Base-by-base conservation (phyloP, 2,113 vertebrate genomes). In the Xenopus borealis region DNA sequence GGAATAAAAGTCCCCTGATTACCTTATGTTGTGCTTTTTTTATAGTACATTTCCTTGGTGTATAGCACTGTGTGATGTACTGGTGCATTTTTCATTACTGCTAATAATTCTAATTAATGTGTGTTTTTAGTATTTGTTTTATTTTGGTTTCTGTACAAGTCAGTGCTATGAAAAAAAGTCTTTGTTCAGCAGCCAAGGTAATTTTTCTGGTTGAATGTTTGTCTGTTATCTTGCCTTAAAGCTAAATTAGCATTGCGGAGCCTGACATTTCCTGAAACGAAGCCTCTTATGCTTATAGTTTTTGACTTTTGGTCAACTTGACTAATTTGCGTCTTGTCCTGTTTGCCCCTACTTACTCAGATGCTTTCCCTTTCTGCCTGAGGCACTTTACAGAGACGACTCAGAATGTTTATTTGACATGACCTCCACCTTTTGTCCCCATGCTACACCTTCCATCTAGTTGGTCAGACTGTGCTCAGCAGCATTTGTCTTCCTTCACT, bases 311-410 rank as follows among this genome's bases (percentile, higher is more conserved):
- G 74, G 61, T 30, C 74, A 70, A 62, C 52, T 77, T 59, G 44
- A 69, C 74, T 70, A 77, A 77, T 77, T 77, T 77, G 59, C 69
- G 59, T 44, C 74, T 77, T 77, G 74, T 77, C 47, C 62, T 64
- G 53, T 61, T 77, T 70, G 74, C 66, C 74, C 74, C 67, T 57
- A 63, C 61, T 57, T 27, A 70, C 47, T 64, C 14, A 57, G 74
- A 68, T 55, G 74, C 59, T 77, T 70, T 77, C 74, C 11, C 74
- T 70, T 50, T 46, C 12, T 45, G 67, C 74, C 74, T 57, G 5
- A 70, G 74, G 74, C 74, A 40, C 62, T 64, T 57, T 70, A 57
- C 14, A 64, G 47, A 70, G 66, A 77, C 67, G 40, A 62, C 52
- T 69, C 59, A 57, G 61, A 70, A 53, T 77, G 50, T 70, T 77